A percentile compares a stretch with the other conserved stretches of the same genome.
These are phyloP conservation scores for Harpagoxenus sublaevis DNA, from an alignment of 2,888 invertebrate species.

Conservation along the genomic window DNA sequence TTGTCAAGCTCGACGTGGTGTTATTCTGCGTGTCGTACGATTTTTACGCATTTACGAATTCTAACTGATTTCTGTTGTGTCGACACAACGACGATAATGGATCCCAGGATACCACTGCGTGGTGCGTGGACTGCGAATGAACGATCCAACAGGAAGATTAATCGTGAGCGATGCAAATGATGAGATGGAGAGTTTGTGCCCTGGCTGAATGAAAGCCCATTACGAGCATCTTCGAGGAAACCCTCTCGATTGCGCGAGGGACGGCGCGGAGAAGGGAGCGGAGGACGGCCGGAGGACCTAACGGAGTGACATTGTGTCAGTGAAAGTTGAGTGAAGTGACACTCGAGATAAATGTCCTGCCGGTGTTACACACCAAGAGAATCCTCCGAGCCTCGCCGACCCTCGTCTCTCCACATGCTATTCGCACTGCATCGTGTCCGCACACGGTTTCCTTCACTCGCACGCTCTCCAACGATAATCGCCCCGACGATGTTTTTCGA, in stretches of 20 bases:
- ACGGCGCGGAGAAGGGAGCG: constrained; percentile 20
- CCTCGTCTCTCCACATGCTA: neutral
- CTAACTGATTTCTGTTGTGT: constrained; percentile 33
- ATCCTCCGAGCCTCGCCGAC: constrained; percentile 38
- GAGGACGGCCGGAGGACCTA: constrained; percentile 58
- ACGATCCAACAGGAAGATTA: constrained; percentile 63
- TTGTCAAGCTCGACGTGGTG: neutral
- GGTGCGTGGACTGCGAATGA: constrained; percentile 26
- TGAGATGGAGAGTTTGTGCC: constrained; percentile 46
- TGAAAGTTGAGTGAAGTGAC: constrained; percentile 80
- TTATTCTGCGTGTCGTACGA: neutral
- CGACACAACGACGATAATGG: constrained; percentile 30
- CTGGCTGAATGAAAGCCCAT: constrained; percentile 71
- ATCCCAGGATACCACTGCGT: constrained; percentile 31
- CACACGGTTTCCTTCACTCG: neutral
- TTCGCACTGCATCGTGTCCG: neutral
- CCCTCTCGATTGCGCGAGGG: constrained; percentile 63
- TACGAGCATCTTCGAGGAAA: constrained; percentile 67
- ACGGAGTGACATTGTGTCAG: constrained; percentile 77
- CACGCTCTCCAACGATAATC: constrained; percentile 13
- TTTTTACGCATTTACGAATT: neutral
- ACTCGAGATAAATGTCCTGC: constrained; percentile 82
- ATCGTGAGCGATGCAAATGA: constrained; percentile 74
- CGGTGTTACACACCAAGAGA: constrained; percentile 66
- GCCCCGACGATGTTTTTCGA: neutral